Base-by-base conservation (phyloP, 2,797 vertebrate genomes). In the Lateolabrax maculatus region DNA sequence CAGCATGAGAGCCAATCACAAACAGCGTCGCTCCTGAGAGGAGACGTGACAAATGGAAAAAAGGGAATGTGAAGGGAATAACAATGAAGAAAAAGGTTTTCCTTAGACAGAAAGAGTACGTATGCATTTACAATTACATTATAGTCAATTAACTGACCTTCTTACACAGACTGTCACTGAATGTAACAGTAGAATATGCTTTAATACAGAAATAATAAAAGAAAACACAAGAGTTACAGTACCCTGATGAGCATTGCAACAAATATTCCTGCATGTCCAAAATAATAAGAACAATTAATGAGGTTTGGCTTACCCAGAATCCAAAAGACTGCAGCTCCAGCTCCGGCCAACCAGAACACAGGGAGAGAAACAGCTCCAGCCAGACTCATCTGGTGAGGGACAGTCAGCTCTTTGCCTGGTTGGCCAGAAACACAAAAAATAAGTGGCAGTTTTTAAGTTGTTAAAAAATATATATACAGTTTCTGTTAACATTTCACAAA, bases 321-420 rank as follows among this genome's bases (percentile, higher is more conserved):
- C 97, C 97, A 98, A 90, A 98, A 98, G 67, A 98, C 97, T 0
- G 97, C 97, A 0, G 97, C 90, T 34, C 97, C 97, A 0, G 97
- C 97, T 7, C 97, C 97, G 0, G 97, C 97, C 83, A 98, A 89
- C 97, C 97, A 98, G 94, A 98, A 98, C 43, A 97, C 97, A 0
- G 97, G 97, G 12, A 98, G 96, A 63, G 97, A 97, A 43, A 98
- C 62, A 0, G 90, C 96, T 37, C 97, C 97, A 0, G 97, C 97
- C 81, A 98, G 89, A 13, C 96, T 93, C 52, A 97, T 94, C 91
- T 98, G 97, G 77, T 98, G 97, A 10, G 96, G 97, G 1, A 95
- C 93, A 13, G 83, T 96, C 77, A 98, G 84, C 86, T 98, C 97
- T 63, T 94, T 96, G 44, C 97, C 97, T 98, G 88, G 12, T 63